Base-by-base conservation (phyloP, 2,797 vertebrate genomes). In the Urophycis tenuis region DNA sequence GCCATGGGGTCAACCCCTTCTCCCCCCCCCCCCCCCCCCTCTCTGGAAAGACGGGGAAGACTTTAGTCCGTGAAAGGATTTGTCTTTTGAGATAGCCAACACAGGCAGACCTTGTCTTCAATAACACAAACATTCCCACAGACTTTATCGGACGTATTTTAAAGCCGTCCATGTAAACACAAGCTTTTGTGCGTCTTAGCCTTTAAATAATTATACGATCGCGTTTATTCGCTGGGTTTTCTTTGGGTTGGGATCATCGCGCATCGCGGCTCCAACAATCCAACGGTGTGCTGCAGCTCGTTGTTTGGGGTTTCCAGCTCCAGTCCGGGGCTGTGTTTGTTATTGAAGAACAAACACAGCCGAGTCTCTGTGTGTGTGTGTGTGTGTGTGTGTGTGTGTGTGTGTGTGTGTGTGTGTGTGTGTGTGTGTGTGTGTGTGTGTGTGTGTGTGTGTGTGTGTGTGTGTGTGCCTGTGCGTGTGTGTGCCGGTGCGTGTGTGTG, bases 281-380 rank as follows among this genome's bases (percentile, higher is more conserved):
- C 45, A 53, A 53, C 45, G 17, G 45, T 19, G 45, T 22, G 45
- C 19, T 17, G 3, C 39, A 41, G 39, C 0, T 41, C 17, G 85
- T 86, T 84, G 81, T 82, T 80, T 85, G 73, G 64, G 84, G 79
- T 81, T 31, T 74, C 78, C 80, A 45, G 77, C 87, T 83, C 81
- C 75, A 73, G 76, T 84, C 34, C 45, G 72, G 79, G 35, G 29
- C 74, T 79, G 77, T 86, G 82, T 90, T 90, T 90, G 81, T 77
- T 82, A 53, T 53, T 53, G 33, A 9, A 35, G 34, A 34, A 73
- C 69, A 71, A 71, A 71, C 29, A 71, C 29, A 19, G 30, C 12
- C 4, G 32, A 29, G 67, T 30, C 25, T 72, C 34, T 72, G 71
- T 73, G 71, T 39, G 72, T 71, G 70, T 71, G 70, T 71, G 70